phyloP scores from a whole-genome alignment of 2,113 vertebrate species.

The Saccopteryx leptura region DNA sequence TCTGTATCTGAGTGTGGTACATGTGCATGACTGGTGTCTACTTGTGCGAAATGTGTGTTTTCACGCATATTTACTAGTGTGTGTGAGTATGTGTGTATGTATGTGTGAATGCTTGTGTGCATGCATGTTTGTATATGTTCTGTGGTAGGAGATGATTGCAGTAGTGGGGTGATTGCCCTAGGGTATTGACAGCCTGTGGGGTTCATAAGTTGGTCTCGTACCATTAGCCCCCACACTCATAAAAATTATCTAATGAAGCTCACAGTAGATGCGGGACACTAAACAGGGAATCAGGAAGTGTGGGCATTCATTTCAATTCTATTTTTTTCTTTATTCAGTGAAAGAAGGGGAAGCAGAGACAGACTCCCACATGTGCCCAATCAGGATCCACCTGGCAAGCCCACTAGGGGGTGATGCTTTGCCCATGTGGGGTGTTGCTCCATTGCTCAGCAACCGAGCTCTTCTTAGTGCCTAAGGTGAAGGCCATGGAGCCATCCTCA shows the following conservation, averaged over 20 bases:
- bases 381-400: no score
- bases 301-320: neutral
- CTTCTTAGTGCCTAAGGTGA: no score
- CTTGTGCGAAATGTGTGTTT: neutral
- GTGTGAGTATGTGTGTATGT: neutral
- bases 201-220: neutral
- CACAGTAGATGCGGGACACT: neutral
- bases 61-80: no score
- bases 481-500: no score
- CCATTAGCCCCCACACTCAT: neutral
- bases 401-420: no score
- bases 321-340: no score
- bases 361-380: no score
- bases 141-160: neutral
- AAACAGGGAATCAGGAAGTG: neutral
- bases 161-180: neutral
- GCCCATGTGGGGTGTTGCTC: no score
- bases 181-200: accelerated
- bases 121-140: neutral
- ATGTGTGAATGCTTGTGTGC: neutral
- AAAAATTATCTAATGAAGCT: neutral
- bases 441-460: no score
- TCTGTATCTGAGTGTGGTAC: neutral
- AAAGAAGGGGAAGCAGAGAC: no score
- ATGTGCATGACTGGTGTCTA: neutral